These are phyloP conservation scores for Zaprionus nigranus DNA, from an alignment of 1,140 invertebrate genomes.

Conservation along the genomic window DNA sequence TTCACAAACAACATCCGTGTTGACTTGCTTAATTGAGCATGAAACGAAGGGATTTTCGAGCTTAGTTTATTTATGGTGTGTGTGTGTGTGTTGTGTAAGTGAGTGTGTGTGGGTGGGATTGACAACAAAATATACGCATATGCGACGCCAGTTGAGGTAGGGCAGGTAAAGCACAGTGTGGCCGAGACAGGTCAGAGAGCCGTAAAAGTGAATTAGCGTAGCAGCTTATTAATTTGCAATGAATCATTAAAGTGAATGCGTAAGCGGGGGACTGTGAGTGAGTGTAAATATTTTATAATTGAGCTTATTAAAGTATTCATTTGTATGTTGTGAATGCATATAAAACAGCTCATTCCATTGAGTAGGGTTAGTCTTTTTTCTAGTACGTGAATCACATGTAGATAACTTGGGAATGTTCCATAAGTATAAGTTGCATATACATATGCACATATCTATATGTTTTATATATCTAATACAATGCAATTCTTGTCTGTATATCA, in stretches of 20 bases:
- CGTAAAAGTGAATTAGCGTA: neutral
- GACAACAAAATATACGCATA: slow-evolving; percentile 16
- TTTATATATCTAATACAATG: neutral
- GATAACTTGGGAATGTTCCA: neutral
- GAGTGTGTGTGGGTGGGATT: neutral
- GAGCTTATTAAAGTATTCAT: neutral
- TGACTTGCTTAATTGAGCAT: slow-evolving; percentile 54
- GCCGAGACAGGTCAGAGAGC: no score
- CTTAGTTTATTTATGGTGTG: slow-evolving; percentile 19
- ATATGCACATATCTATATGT: no score
- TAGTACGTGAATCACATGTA: slow-evolving; percentile 2
- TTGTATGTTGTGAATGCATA: neutral
- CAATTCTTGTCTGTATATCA: no score
- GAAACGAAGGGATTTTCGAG: slow-evolving; percentile 40
- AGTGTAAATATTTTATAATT: neutral
- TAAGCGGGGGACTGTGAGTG: neutral
- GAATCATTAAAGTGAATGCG: slow-evolving; percentile 1
- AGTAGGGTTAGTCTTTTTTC: neutral
- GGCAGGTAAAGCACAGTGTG: neutral
- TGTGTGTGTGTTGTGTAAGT: neutral
- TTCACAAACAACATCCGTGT: slow-evolving; percentile 51
- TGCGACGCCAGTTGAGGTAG: slow-evolving; percentile 18
- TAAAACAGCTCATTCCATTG: no score
- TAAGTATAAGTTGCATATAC: neutral
- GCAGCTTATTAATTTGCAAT: slow-evolving; percentile 9